Base-by-base conservation (phyloP, 2,797 vertebrate species). In the Silurus lanzhouensis region DNA sequence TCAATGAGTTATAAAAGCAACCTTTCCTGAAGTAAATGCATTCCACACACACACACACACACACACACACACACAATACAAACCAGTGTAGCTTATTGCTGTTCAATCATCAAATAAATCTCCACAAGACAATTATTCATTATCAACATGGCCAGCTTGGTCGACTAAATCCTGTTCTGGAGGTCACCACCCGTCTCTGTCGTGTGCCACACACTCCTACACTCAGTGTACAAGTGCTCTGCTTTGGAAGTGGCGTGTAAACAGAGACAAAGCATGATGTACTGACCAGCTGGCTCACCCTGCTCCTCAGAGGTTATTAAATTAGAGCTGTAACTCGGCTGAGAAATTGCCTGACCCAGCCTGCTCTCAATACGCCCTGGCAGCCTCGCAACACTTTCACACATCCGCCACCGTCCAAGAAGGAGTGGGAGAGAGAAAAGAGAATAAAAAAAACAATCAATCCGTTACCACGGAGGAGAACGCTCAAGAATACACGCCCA, bases 381-480 rank as follows among this genome's bases (percentile, higher is more conserved):
- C 58, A 78, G 76, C 20, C 58, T 2, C 44, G 76, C 76, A 14
- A 44, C 58, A n/a, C 76, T 78, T 78, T 78, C 76, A 78, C 76
- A n/a, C 31, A 8, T 57, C 48, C n/a, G 3, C 52, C 72, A 57
- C 72, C n/a, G 20, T 61, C 76, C 76, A 61, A 61, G 12, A 31
- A 12, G 7, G 52, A 38, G 75, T 22, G 31, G 57, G 57, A 60
- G 57, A 22, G 57, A 60, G 57, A 78, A 61, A 77, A 38, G 19
- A 76, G 19, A 8, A 8, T 31, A 31, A 63, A 68, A 68, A 68
- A 6, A 31, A 44, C 57, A 31, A 76, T 76, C 25, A 61, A 61
- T 44, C 58, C 0, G 12, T 61, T n/a, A 61, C 76, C 58, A 44
- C 20, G 31, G 31, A 61, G 6, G 6, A 44, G 75, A 61, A 78